Percentiles rank a stretch among this genome's conserved stretches.
Evolutionary conservation across 2,113 vertebrate species (phyloP).

Genomic region (Illadopsis cleaveri): DNA sequence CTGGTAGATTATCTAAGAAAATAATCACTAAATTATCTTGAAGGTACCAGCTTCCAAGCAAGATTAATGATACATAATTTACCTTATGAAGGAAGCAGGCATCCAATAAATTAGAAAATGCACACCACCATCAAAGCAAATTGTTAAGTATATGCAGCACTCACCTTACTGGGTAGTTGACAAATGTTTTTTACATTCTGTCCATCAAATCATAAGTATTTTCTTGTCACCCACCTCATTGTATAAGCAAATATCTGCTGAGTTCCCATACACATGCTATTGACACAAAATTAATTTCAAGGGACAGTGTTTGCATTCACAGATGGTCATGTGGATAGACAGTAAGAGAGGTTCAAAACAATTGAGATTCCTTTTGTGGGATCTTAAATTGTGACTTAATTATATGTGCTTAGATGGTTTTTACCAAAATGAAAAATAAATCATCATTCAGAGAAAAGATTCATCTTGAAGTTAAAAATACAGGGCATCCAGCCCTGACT

Average conservation of each 20-base stretch:
- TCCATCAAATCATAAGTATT: slow-evolving; percentile 31
- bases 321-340: neutral
- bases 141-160: slow-evolving; percentile 66
- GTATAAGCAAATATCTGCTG: slow-evolving; percentile 9
- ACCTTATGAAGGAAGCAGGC: slow-evolving; percentile 75
- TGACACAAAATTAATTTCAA: neutral
- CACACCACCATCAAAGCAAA: slow-evolving; percentile 63
- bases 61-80: slow-evolving; percentile 80
- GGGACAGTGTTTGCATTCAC: neutral
- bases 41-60: slow-evolving; percentile 58
- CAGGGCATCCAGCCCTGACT: neutral
- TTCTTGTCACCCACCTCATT: neutral
- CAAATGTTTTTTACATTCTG: slow-evolving; percentile 64
- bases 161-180: slow-evolving; percentile 63
- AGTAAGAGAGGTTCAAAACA: neutral
- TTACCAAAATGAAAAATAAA: neutral
- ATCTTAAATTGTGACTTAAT: neutral
- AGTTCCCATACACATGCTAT: neutral
- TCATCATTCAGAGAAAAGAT: neutral
- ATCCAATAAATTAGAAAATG: slow-evolving; percentile 79
- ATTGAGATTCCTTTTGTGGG: neutral
- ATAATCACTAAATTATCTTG: slow-evolving; percentile 75
- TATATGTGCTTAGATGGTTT: neutral
- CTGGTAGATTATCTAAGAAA: slow-evolving; percentile 69
- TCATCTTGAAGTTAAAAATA: neutral